Conservation (phyloP, 1,140 invertebrate species). For the Trichogramma pretiosum region DNA sequence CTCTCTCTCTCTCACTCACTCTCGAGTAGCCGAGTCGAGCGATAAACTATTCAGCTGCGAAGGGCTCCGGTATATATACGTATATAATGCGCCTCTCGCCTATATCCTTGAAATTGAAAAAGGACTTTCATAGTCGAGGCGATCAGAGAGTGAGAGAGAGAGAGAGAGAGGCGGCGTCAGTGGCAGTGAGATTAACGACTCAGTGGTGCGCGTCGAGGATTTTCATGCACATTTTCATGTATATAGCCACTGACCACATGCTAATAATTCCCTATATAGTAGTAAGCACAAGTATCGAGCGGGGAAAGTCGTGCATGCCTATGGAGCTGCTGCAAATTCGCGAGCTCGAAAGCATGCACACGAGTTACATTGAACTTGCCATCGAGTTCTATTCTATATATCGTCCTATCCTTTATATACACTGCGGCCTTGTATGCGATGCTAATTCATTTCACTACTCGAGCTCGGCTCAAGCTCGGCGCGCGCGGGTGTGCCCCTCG, state of each 20-base stretch:
- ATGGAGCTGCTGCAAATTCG: neutral
- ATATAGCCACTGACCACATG: too few relatives aligned
- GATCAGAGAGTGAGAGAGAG: neutral
- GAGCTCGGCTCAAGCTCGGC: too few relatives aligned
- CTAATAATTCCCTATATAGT: neutral
- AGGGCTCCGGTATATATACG: too few relatives aligned
- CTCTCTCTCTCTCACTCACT: neutral
- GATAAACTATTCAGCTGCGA: too few relatives aligned
- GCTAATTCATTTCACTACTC: too few relatives aligned
- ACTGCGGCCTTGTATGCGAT: too few relatives aligned
- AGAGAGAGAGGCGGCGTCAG: neutral
- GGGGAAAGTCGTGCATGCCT: neutral
- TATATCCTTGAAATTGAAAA: neutral
- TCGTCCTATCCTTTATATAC: too few relatives aligned
- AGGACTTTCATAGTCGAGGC: neutral
- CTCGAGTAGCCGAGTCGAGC: neutral
- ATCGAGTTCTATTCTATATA: too few relatives aligned
- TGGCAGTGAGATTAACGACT: slow-evolving; percentile 5
- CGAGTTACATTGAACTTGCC: too few relatives aligned
- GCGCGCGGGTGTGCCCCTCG: too few relatives aligned
- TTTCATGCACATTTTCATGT: neutral
- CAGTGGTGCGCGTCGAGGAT: neutral
- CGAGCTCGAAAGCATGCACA: too few relatives aligned
- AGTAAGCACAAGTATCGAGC: neutral
- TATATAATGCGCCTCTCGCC: too few relatives aligned